Base-by-base conservation (phyloP, 2,888 invertebrate species). In the Luperina nickerlii region DNA sequence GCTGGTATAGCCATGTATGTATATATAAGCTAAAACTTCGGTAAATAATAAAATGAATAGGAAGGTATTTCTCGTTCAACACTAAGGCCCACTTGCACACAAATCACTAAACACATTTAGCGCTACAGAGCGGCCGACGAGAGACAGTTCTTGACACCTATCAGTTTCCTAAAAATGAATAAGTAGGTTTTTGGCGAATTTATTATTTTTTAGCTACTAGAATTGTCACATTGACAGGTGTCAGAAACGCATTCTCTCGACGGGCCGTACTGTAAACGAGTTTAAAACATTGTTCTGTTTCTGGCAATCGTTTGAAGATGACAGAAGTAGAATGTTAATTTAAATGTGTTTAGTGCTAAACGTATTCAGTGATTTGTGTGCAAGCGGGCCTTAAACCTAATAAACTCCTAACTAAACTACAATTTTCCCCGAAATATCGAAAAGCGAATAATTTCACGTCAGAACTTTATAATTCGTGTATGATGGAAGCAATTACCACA, bases 401-500 rank as follows among this genome's bases (percentile, higher is more conserved):
- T 67, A n/a, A 51, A 62, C 38, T 66, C 11, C 4, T 7, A 60
- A 60, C 13, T n/a, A 60, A 81, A 48, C 20, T 54, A 54, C 13
- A 27, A 18, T 20, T 65, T 73, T 45, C 24, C 68, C 27, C 2
- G 42, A 48, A 60, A 69, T 15, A 65, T 48, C 5, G 13, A 0
- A 51, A 27, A 68, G n/a, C 45, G 15, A 65, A 75, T 38, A 51
- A 71, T 68, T 84, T 63, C 38, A 9, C 65, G 66, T 48, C 60
- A 38, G n/a, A 69, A 62, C 48, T 73, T 66, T 42, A 72, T 70
- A 66, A 85, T 82, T 51, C 71, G 73, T 65, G 68, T 75, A 69
- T 76, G 78, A 87, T 89, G 79, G 83, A 90, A 89, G 87, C 87
- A 88, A 89, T 89, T 89, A 90, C 83, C 84, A 76, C 78, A 82